phyloP scores from a whole-genome alignment of 2,888 invertebrate genomes.

The Caenorhabditis macrosperma region DNA sequence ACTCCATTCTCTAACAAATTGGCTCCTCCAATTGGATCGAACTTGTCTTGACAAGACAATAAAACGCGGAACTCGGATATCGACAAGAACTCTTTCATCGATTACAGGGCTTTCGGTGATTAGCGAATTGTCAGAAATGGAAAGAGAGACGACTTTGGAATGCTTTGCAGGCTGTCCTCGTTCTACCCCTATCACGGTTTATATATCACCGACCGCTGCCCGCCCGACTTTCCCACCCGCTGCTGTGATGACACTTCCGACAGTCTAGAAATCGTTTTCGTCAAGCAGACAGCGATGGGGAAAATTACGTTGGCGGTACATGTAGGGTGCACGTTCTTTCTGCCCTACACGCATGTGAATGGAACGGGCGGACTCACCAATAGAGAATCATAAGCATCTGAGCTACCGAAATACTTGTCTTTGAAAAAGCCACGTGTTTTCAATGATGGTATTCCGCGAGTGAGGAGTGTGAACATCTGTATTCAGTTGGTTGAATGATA shows the following conservation, averaged over 20 bases:
- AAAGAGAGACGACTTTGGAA: conserved; percentile 11
- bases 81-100: conserved; percentile 46
- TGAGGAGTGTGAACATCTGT: conserved; percentile 59
- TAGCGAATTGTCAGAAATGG: background rate
- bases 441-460: conserved; percentile 47
- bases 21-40: conserved; percentile 45
- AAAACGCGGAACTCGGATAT: conserved; percentile 5
- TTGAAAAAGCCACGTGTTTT: conserved; percentile 31
- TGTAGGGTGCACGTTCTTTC: background rate
- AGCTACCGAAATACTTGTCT: conserved; percentile 14
- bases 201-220: conserved; percentile 39
- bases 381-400: conserved; percentile 33
- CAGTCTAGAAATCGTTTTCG: conserved; percentile 48
- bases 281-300: conserved; percentile 16
- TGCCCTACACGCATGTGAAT: background rate
- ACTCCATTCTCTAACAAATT: conserved; percentile 23
- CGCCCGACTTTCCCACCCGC: conserved; percentile 39
- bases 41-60: conserved; percentile 24
- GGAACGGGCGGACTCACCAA: conserved; percentile 28
- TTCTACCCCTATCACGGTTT: conserved; percentile 41
- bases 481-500: background rate
- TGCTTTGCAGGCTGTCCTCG: conserved; percentile 35
- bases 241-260: conserved; percentile 35
- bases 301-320: conserved; percentile 15
- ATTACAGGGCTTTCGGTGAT: conserved; percentile 26